Evolutionary conservation across 2,797 vertebrate species (phyloP).

Genomic region (Xiphorhynchus erythropygius): DNA sequence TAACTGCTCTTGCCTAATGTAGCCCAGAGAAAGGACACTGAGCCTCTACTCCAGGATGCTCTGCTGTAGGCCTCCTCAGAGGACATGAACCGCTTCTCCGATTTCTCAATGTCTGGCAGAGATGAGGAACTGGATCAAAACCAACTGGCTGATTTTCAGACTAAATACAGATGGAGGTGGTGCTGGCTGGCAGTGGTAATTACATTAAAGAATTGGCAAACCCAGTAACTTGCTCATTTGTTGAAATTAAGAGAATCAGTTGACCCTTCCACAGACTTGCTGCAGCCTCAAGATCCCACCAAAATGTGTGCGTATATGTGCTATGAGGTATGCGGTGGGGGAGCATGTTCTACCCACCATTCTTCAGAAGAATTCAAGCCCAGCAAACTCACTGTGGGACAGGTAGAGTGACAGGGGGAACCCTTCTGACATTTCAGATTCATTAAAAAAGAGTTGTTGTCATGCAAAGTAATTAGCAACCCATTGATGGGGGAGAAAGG

Average conservation of each 20-base stretch:
- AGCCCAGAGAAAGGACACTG: background rate
- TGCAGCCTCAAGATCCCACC: background rate
- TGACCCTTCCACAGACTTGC: background rate
- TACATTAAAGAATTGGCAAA: constrained; percentile 1
- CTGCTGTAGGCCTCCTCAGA: background rate
- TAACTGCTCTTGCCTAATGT: background rate
- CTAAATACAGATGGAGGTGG: constrained; percentile 48
- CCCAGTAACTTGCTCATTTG: background rate
- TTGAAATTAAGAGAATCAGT: background rate
- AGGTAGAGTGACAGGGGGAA: background rate
- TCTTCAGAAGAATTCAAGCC: background rate
- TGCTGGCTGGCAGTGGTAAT: constrained; percentile 36
- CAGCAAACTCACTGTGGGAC: background rate
- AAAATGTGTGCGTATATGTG: background rate
- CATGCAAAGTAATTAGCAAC: background rate
- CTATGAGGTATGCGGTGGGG: too few species aligned
- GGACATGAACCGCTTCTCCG: background rate
- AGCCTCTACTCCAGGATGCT: background rate
- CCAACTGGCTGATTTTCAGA: constrained; percentile 49
- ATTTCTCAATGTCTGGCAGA: constrained; percentile 43
- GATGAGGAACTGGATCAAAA: constrained; percentile 38
- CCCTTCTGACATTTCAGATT: background rate
- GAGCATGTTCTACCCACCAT: background rate
- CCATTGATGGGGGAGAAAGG: background rate
- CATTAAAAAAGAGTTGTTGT: background rate